Conservation (phyloP, 2,888 invertebrate genomes). For the Drosophila mimica region DNA sequence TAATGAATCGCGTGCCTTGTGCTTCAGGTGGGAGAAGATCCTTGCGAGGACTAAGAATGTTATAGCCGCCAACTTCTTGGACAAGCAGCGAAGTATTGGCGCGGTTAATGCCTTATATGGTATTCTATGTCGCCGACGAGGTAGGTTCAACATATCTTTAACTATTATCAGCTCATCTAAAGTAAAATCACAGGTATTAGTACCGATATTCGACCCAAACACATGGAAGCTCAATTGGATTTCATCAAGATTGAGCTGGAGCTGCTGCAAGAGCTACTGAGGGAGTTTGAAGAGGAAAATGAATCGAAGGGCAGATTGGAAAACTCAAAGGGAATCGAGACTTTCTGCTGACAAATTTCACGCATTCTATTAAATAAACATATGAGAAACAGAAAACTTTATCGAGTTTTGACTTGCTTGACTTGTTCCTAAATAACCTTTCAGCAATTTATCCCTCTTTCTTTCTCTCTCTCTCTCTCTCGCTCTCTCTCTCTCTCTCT, state of each 20-base stretch:
- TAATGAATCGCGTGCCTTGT: conserved; percentile 72
- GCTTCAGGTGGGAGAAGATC: conserved; percentile 83
- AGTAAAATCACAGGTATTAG: conserved; percentile 17
- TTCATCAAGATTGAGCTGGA: conserved; percentile 82
- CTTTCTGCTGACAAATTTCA: conserved; percentile 23
- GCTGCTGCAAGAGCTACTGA: conserved; percentile 71
- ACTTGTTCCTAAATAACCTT: conserved; percentile 8
- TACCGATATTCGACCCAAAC: conserved; percentile 16
- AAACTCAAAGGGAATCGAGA: neutral
- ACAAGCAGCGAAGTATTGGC: conserved; percentile 76
- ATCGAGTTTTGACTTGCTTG: neutral
- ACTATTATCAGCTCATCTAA: neutral
- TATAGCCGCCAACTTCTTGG: conserved; percentile 69
- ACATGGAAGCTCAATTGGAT: conserved; percentile 76
- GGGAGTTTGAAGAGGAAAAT: conserved; percentile 52
- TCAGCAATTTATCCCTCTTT: neutral
- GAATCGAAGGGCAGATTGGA: neutral
- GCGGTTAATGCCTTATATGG: conserved; percentile 78
- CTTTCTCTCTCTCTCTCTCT: neutral
- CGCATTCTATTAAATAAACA: conserved; percentile 9
- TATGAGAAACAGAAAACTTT: too few relatives aligned
- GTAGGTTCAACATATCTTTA: conserved; percentile 35
- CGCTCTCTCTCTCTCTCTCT: neutral
- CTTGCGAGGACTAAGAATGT: conserved; percentile 76
- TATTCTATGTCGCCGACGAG: conserved; percentile 75